Conservation (phyloP, 1,140 invertebrate species). For the Nilaparvata lugens region DNA sequence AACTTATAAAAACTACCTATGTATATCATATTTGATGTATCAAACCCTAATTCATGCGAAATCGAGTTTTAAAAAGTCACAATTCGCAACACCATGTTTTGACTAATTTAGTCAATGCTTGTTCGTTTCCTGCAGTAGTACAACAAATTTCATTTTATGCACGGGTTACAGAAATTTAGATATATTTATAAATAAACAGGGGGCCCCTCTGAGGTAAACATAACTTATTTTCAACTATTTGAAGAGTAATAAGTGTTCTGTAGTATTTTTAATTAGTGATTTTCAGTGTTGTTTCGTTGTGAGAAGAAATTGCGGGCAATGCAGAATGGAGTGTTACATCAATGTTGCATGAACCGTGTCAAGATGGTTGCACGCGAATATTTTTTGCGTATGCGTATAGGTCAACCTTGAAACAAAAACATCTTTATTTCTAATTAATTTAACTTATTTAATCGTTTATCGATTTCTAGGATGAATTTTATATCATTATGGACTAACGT, state of each 20-base stretch:
- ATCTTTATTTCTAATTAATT: not conserved
- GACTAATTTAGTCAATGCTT: conserved; percentile 10
- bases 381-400: conserved; percentile 29
- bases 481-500: no score
- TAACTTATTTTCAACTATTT: conserved; percentile 5
- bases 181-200: conserved; percentile 28
- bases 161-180: conserved; percentile 29
- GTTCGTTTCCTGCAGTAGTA: conserved; percentile 32
- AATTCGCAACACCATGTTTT: not conserved
- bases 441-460: not conserved
- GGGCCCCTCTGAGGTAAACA: conserved; percentile 23
- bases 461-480: no score
- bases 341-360: conserved; percentile 32
- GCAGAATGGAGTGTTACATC: conserved; percentile 25
- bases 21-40: no score
- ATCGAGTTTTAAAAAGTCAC: no score
- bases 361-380: conserved; percentile 34
- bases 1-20: no score
- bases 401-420: conserved; percentile 25
- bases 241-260: conserved; percentile 1
- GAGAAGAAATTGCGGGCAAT: conserved; percentile 11
- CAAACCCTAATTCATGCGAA: no score
- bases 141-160: conserved; percentile 32
- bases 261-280: not conserved
- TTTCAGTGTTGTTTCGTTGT: not conserved